Percentiles rank a stretch among this genome's conserved stretches.
phyloP scores from a whole-genome alignment of 2,888 invertebrate genomes.

The Hemaris fuciformis region DNA sequence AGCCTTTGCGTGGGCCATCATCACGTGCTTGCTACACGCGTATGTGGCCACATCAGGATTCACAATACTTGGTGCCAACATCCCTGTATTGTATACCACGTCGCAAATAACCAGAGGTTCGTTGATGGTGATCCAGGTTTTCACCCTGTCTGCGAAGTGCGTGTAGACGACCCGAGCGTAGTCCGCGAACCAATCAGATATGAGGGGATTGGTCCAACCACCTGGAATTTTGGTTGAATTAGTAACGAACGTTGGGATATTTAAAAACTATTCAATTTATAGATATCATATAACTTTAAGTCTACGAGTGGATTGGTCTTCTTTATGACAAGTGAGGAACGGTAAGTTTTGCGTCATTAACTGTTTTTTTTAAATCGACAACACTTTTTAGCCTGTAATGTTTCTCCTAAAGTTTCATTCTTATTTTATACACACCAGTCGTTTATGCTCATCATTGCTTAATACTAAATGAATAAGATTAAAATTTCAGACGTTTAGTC shows the following conservation, averaged over 20 bases:
- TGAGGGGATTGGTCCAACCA: slow-evolving; percentile 83
- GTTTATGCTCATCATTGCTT: no score
- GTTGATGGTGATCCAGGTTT: slow-evolving; percentile 86
- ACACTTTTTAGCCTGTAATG: no score
- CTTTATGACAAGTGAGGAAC: no score
- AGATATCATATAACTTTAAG: no score
- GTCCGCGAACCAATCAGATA: slow-evolving; percentile 80
- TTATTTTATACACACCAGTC: no score
- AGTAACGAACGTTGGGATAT: background rate
- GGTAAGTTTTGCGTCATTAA: no score
- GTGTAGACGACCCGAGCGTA: slow-evolving; percentile 78
- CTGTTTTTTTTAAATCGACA: no score
- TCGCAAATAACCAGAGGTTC: slow-evolving; percentile 73
- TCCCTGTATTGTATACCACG: slow-evolving; percentile 3
- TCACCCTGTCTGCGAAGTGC: slow-evolving; percentile 81
- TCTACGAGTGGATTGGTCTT: no score
- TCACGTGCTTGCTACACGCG: slow-evolving; percentile 74
- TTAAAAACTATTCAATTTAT: no score
- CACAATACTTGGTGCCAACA: slow-evolving; percentile 21
- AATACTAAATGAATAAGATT: no score
- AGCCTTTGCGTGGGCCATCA: slow-evolving; percentile 84
- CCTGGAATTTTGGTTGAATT: slow-evolving; percentile 50
- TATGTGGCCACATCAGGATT: slow-evolving; percentile 21
- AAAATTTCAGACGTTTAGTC: no score
- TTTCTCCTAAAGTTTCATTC: no score